Conservation (phyloP, 2,888 invertebrate species). For the Thecocarcelia acutangulata region DNA sequence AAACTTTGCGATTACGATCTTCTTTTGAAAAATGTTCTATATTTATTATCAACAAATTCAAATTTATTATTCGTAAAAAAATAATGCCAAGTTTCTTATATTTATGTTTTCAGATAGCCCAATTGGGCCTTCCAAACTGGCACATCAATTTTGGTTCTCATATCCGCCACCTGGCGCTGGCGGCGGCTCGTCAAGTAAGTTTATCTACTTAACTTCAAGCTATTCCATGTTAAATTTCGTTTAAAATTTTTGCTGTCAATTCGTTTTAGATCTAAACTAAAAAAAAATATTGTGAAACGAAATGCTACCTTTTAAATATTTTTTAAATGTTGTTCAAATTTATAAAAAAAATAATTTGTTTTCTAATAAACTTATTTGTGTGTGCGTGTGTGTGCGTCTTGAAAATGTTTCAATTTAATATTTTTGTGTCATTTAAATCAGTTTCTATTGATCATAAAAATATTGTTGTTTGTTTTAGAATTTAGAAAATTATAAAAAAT, state of each 20-base stretch:
- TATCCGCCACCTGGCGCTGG: constrained; percentile 91
- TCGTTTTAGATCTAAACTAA: constrained; percentile 9
- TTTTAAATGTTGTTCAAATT: constrained; percentile 30
- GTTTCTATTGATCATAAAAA: constrained; percentile 43
- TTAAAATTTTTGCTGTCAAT: constrained; percentile 24
- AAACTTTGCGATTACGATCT: too few species aligned
- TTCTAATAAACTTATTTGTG: constrained; percentile 35
- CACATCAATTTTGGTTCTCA: constrained; percentile 93
- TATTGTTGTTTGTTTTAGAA: constrained; percentile 31
- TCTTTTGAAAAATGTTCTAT: too few species aligned
- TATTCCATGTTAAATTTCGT: neutral
- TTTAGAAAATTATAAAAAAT: neutral
- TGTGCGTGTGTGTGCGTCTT: constrained; percentile 52
- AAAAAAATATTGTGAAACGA: neutral
- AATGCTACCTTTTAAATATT: neutral
- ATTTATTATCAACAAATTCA: too few species aligned
- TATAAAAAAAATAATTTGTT: constrained; percentile 5
- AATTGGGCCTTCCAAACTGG: constrained; percentile 85
- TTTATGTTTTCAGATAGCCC: constrained; percentile 78
- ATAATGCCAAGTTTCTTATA: neutral
- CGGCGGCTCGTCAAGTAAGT: constrained; percentile 84
- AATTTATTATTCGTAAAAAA: neutral
- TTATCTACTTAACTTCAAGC: neutral
- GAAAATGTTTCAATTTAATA: constrained; percentile 31
- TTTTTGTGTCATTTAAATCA: constrained; percentile 45